Conservation (phyloP, 2,797 vertebrate genomes). For the Parauchenoglanis punctatus region DNA sequence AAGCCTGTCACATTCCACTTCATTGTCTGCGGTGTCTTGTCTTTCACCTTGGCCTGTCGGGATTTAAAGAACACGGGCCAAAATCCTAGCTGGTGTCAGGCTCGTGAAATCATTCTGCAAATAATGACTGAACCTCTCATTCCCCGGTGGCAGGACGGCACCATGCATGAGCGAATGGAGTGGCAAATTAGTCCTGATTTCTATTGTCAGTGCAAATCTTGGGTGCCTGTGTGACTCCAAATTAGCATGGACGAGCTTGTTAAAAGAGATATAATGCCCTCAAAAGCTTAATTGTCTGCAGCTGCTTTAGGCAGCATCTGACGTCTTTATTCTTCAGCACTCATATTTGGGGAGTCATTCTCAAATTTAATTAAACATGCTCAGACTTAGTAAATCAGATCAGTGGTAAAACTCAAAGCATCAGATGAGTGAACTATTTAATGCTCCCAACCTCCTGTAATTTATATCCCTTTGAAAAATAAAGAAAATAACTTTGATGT, state of each 20-base stretch:
- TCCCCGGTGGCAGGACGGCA: constrained; percentile 45
- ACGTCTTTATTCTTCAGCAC: constrained; percentile 39
- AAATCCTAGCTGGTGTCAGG: constrained; percentile 48
- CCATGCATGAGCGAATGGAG: constrained; percentile 35
- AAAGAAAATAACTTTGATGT: constrained; percentile 20
- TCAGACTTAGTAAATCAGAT: constrained; percentile 38
- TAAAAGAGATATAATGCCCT: constrained; percentile 44
- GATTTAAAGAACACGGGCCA: constrained; percentile 40
- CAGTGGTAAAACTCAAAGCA: constrained; percentile 9
- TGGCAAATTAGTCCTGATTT: constrained; percentile 52
- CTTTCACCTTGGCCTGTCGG: constrained; percentile 50
- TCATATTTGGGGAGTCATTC: constrained; percentile 36
- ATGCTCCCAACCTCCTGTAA: constrained; percentile 1
- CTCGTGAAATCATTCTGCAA: constrained; percentile 48
- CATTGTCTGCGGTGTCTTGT: constrained; percentile 42
- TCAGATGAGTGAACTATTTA: not conserved
- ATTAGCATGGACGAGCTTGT: constrained; percentile 43
- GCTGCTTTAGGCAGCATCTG: constrained; percentile 26
- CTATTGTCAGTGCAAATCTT: constrained; percentile 46
- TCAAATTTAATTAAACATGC: constrained; percentile 35
- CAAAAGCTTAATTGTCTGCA: constrained; percentile 39
- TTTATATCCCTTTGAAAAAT: constrained; percentile 6
- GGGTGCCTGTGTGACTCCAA: constrained; percentile 20
- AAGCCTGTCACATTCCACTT: constrained; percentile 54
- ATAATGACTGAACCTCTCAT: constrained; percentile 53